These are phyloP conservation scores for Rhinoderma darwinii DNA, from an alignment of 2,113 vertebrate species.

Conservation along the genomic window DNA sequence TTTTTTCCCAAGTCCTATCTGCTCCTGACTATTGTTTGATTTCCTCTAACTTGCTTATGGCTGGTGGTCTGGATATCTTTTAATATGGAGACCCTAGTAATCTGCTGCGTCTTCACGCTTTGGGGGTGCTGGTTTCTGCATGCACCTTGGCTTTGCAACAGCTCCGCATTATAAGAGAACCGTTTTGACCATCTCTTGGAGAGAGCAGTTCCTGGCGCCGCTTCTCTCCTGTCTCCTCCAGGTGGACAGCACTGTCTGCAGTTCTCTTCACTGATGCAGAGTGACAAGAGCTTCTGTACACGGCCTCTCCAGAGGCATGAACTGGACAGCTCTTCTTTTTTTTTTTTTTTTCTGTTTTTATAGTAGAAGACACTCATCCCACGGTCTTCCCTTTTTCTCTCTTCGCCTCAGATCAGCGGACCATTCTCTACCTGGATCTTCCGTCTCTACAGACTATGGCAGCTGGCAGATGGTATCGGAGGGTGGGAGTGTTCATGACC, in stretches of 20 bases:
- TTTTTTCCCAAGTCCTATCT: not conserved
- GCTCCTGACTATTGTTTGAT: not conserved
- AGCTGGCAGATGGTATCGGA: conserved; percentile 99
- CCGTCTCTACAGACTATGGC: conserved; percentile 96
- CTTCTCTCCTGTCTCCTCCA: conserved; percentile 18
- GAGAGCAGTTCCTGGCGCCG: conserved; percentile 2
- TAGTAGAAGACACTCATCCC: conserved; percentile 64
- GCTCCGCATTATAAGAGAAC: conserved; percentile 57
- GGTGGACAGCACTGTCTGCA: not conserved
- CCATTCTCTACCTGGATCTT: conserved; percentile 89
- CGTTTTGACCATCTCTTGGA: conserved; percentile 49
- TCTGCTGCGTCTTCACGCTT: not conserved
- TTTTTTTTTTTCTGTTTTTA: conserved; percentile 22
- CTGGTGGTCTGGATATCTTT: not conserved
- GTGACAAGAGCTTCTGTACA: not conserved
- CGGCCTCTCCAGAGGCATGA: not conserved
- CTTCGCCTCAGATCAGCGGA: conserved; percentile 88
- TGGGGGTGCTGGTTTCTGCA: conserved; percentile 20
- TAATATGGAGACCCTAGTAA: not conserved
- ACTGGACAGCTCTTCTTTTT: conserved; percentile 55
- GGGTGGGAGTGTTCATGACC: conserved; percentile 96
- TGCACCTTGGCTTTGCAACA: conserved; percentile 45
- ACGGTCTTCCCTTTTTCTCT: conserved; percentile 73
- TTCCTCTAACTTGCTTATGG: conserved; percentile 3
- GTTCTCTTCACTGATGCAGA: conserved; percentile 8